Evolutionary conservation across 2,888 invertebrate genomes (phyloP), one percentile per base, ranked within the genome.

Genomic region (Frankliniella intonsa): DNA sequence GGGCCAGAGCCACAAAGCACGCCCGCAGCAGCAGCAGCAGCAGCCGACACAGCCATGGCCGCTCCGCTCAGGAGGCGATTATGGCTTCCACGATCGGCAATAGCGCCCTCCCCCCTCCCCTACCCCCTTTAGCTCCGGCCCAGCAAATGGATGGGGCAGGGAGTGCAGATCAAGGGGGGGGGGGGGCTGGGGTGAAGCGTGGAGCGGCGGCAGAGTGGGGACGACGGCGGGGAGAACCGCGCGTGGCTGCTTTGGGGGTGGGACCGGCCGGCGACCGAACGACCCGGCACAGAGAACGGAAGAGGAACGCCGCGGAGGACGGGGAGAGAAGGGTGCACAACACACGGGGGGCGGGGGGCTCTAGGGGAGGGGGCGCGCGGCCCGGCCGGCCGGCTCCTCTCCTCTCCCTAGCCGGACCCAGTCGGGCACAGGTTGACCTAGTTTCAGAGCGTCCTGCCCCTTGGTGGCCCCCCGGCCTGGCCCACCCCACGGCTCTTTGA

Each of bases 381-480:
- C 19, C 62, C 62, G 62, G 62, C 62, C 55, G 17, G 9, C 14
- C 55, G 9, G 55, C 55, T 12, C 62, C 62, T n/a, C 62, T 62
- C 38, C 38, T 38, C 38, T 38, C 5, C 38, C 38, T 38, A 38
- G 38, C 38, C 38, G 38, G 38, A 62, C 62, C 17, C 62, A 62
- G 62, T 62, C 62, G 62, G 69, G 69, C 69, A 76, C 69, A 76
- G 69, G 69, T 76, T 76, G 69, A 76, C 69, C 69, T 76, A 76
- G 69, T 76, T 76, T 76, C 22, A n/a, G 19, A 7, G 62, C 62
- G 62, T 10, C 62, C 62, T 62, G 17, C 62, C 14, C 19, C 62
- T 10, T 62, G 55, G 55, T 17, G 55, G 55, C 55, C 55, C 55
- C 55, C 14, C 55, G 55, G 55, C 55, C 55, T 8, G 17, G 55